Base-by-base conservation (phyloP, 2,888 invertebrate genomes). In the Drosophila antonietae region DNA sequence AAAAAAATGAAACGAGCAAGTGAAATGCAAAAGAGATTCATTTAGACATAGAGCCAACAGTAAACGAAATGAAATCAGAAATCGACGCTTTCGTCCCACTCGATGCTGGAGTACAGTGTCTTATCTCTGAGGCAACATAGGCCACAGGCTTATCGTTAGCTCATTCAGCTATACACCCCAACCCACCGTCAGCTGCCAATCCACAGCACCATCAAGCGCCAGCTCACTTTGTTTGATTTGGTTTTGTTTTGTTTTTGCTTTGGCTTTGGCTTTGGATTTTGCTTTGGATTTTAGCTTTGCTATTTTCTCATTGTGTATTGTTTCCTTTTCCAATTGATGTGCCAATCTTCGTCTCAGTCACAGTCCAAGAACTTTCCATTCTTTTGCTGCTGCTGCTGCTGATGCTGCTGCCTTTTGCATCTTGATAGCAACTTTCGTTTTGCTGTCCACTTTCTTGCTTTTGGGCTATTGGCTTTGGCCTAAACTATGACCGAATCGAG, bases 11-110 rank as follows among this genome's bases (percentile, higher is more conserved):
- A 5, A 55, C 39, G 12, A 3, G 1, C 7, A 35, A 35, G 7
- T 9, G 41, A 39, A 49, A 28, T 57, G 43, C 18, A 49, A 53
- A 49, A 37, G 33, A 55, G 51, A 80, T 69, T 72, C 89, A 79
- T 76, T 78, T 76, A 81, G 83, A 71, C 28, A 57, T 55, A 65
- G 61, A 66, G 65, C 59, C 37, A 15, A 49, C 57, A 47, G 60
- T 68, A 60, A 59, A 66, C 68, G 60, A 76, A 83, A 79, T 74
- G 89, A 77, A 89, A 89, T 83, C 77, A 73, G 73, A 77, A 87
- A 81, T 89, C 63, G 83, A 83, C 57, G 72, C 56, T 57, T 37
- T 43, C 4, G 49, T 14, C 23, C 23, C 20, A 14, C 23, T 12
- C 23, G 31, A 18, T n/a, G n/a, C 35, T 18, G 31, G 33, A 23